Evolutionary conservation across 2,888 invertebrate species (phyloP).

Genomic region (Zhuqinia jingwanae): DNA sequence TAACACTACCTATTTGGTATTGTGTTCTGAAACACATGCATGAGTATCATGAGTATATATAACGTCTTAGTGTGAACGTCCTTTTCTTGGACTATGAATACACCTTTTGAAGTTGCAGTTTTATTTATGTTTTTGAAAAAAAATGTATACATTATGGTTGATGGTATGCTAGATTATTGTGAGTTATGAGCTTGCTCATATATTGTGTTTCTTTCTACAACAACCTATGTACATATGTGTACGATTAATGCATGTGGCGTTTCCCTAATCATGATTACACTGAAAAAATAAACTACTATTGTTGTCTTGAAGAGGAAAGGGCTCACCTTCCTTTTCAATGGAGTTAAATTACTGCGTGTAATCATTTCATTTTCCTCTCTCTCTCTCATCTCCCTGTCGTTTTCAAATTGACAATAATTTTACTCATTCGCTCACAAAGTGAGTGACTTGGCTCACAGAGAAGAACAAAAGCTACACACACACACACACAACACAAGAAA

Average conservation of each 20-base stretch:
- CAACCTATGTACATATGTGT: too few relatives aligned
- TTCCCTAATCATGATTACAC: conserved; percentile 28
- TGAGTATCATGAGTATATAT: neutral
- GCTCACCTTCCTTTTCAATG: conserved; percentile 66
- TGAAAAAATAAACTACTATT: conserved; percentile 21
- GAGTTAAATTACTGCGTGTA: conserved; percentile 61
- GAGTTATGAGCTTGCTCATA: neutral
- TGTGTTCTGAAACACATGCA: neutral
- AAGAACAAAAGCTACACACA: neutral
- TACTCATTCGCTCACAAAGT: conserved; percentile 14
- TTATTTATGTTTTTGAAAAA: conserved; percentile 35
- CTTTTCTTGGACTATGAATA: too few relatives aligned
- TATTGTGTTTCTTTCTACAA: too few relatives aligned
- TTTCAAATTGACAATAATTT: conserved; percentile 33
- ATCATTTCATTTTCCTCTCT: conserved; percentile 54
- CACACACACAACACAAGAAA: neutral
- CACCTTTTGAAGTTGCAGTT: too few relatives aligned
- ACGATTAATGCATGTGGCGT: neutral
- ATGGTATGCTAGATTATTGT: neutral
- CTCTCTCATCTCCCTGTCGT: conserved; percentile 18
- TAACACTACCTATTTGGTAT: neutral
- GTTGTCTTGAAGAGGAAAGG: conserved; percentile 57
- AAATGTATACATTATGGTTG: conserved; percentile 5
- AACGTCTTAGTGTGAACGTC: conserved; percentile 32
- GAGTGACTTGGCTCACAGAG: neutral